Conservation (phyloP, 2,888 invertebrate genomes). For the Lasioglossum malachurum region DNA sequence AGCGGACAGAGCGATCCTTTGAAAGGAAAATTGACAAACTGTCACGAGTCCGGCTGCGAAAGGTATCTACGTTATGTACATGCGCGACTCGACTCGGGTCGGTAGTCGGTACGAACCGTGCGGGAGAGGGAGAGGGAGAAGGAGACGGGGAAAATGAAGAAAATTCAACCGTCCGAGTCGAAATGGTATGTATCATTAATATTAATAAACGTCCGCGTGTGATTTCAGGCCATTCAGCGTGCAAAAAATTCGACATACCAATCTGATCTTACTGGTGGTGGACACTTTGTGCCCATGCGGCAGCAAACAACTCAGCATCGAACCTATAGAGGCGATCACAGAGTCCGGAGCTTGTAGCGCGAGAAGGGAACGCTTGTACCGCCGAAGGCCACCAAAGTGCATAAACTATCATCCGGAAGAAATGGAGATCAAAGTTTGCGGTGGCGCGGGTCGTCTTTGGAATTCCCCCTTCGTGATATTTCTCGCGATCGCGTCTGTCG, state of each 20-base stretch:
- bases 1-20: slow-evolving; percentile 93
- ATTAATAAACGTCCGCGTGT: not conserved
- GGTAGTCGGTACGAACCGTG: no score
- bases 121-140: no score
- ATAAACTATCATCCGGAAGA: slow-evolving; percentile 96
- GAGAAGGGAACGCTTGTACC: slow-evolving; percentile 88
- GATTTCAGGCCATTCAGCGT: slow-evolving; percentile 93
- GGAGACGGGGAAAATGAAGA: no score
- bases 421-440: slow-evolving; percentile 85
- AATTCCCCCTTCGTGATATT: slow-evolving; percentile 40
- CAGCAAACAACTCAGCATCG: slow-evolving; percentile 93
- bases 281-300: slow-evolving; percentile 96
- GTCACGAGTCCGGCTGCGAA: slow-evolving; percentile 94
- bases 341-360: slow-evolving; percentile 82
- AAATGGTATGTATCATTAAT: not conserved
- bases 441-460: slow-evolving; percentile 63
- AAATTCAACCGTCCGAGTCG: no score
- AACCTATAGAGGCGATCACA: slow-evolving; percentile 86
- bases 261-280: slow-evolving; percentile 94
- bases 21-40: slow-evolving; percentile 95
- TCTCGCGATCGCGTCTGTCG: slow-evolving; percentile 28
- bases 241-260: slow-evolving; percentile 95
- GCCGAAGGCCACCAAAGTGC: slow-evolving; percentile 92
- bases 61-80: slow-evolving; percentile 86
- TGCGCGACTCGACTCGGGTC: no score